Percentiles rank a stretch among this genome's conserved stretches.
Conservation (phyloP, 2,888 invertebrate genomes). For the Plemyria rubiginata region DNA sequence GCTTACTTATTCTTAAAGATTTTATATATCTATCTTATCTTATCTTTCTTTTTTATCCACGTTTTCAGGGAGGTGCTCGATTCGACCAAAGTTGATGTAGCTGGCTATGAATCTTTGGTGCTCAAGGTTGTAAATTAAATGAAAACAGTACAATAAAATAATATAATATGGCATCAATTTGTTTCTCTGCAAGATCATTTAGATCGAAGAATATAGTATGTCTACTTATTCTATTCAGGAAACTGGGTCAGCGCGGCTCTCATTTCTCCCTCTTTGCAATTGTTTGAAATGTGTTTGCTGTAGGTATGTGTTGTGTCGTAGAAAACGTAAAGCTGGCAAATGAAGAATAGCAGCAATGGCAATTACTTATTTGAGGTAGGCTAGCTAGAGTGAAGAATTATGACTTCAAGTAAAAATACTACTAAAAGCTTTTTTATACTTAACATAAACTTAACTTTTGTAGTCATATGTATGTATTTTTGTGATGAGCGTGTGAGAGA, state of each 20-base stretch:
- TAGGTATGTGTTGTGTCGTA: too few relatives aligned
- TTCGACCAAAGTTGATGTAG: constrained; percentile 59
- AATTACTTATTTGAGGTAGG: too few relatives aligned
- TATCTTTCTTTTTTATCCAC: constrained; percentile 10
- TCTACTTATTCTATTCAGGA: neutral
- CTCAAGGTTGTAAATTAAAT: constrained; percentile 54
- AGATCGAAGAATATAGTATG: neutral
- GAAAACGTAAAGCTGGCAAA: too few relatives aligned
- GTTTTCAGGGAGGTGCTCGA: constrained; percentile 64
- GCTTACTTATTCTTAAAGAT: neutral
- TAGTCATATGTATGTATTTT: too few relatives aligned
- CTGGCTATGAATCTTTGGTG: constrained; percentile 71
- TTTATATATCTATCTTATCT: too few relatives aligned
- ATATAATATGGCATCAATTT: neutral
- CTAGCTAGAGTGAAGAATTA: too few relatives aligned
- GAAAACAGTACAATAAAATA: neutral
- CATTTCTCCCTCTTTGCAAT: neutral
- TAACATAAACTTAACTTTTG: too few relatives aligned
- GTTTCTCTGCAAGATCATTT: neutral
- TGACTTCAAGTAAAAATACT: too few relatives aligned
- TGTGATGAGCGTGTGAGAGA: too few relatives aligned
- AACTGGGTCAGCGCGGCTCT: neutral
- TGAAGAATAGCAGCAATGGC: too few relatives aligned
- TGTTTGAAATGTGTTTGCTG: too few relatives aligned
- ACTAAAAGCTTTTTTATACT: too few relatives aligned